Base-by-base conservation (phyloP, 2,113 vertebrate genomes). In the Scomber scombrus region DNA sequence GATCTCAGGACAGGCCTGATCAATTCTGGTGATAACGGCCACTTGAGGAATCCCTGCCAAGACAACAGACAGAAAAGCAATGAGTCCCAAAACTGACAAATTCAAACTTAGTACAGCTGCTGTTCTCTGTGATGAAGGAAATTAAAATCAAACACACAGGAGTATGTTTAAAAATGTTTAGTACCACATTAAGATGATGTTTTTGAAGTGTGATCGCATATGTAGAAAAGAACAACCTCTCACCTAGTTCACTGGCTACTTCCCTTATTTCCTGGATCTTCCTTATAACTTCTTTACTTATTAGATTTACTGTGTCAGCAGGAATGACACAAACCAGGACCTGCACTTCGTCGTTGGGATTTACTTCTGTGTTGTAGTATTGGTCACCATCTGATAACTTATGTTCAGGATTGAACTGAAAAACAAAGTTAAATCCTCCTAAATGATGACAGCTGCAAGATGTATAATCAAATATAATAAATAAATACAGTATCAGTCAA, bases 11-110 rank as follows among this genome's bases (percentile, higher is more conserved):
- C 26, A 69, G 50, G 12, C 13, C 6, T 5, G 0, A 47, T 87
- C 85, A 55, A 70, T 46, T 58, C 69, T 84, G 50, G 81, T 84
- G 72, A 87, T 13, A 34, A 84, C 1, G 2, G 18, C 63, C 49
- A 87, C 2, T 47, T 80, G 67, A 23, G 76, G 67, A 71, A 86
- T 63, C 1, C 55, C 85, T 86, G 85, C 12, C 43, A 0, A 16
- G 23, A 31, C 1, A 76, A 71, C 21, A 21, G 1, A 3, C 11
- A 43, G 61, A 60, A 50, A n/a, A 18, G 11, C 12, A 18, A n/a
- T 54, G n/a, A 54, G 49, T 40, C 34, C 34, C 34, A 40, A 8
- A 40, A 40, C 34, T 9, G 34, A 40, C 8, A 8, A 8, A 40
- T 40, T 8, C 7, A 40, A 40, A 8, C 1, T 40, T 6, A 40